Evolutionary conservation across 2,113 vertebrate genomes (phyloP).

Genomic region (Myxocyprinus asiaticus): DNA sequence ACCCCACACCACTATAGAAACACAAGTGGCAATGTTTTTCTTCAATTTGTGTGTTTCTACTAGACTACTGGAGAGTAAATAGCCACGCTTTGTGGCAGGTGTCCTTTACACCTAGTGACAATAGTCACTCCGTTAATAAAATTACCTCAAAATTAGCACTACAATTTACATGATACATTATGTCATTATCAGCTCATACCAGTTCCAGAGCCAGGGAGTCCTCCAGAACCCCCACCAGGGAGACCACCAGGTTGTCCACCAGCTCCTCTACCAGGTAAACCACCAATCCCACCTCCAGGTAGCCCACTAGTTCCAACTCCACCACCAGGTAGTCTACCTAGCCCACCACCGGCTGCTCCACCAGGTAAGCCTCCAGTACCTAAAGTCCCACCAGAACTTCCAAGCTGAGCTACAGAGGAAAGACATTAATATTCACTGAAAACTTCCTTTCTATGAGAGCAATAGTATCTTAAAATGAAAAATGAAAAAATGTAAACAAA

Average conservation of each 20-base stretch:
- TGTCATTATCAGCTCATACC: constrained; percentile 1
- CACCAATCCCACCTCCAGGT: constrained; percentile 32
- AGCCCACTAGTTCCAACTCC: constrained; percentile 23
- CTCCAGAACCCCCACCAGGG: not conserved
- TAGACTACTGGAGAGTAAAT: too few relatives aligned
- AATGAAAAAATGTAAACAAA: too few relatives aligned
- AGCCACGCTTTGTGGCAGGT: too few relatives aligned
- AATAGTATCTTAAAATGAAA: too few relatives aligned
- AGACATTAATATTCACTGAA: too few relatives aligned
- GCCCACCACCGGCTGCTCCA: not conserved
- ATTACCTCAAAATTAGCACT: not conserved
- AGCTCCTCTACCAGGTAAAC: not conserved
- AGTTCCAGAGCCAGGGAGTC: constrained; percentile 44
- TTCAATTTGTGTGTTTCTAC: too few relatives aligned
- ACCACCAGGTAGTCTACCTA: not conserved
- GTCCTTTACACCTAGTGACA: too few relatives aligned
- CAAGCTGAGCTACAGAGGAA: constrained; percentile 41
- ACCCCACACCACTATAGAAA: too few relatives aligned
- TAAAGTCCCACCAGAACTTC: constrained; percentile 33
- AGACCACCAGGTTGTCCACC: constrained; percentile 18
- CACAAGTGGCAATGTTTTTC: too few relatives aligned
- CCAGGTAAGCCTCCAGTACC: constrained; percentile 37
- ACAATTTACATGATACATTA: not conserved
- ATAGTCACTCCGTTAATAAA: too few relatives aligned
- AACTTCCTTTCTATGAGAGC: too few relatives aligned